Conservation (phyloP, 1,140 invertebrate species). For the Drosophila persimilis region DNA sequence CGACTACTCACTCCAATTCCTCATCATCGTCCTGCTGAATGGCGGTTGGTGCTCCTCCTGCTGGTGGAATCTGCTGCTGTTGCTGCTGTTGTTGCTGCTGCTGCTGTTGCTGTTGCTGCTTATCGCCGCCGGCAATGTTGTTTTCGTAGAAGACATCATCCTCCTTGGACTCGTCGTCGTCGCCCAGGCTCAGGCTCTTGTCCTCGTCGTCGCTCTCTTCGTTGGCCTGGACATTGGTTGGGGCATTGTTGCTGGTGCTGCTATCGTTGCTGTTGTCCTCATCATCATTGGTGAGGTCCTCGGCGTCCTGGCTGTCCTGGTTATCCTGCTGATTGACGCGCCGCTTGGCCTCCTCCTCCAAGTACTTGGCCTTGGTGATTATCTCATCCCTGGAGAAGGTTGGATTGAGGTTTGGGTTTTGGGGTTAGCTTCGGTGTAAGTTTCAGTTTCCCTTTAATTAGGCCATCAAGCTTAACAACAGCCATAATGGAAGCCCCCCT, state of each 20-base stretch:
- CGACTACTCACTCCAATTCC: conserved; percentile 83
- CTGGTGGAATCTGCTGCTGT: conserved; percentile 30
- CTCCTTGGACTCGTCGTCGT: conserved; percentile 85
- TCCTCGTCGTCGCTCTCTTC: conserved; percentile 76
- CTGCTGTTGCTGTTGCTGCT: conserved; percentile 55
- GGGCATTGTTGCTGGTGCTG: conserved; percentile 47
- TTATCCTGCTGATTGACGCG: conserved; percentile 79
- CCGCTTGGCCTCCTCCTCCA: conserved; percentile 84
- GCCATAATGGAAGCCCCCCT: conserved; percentile 1
- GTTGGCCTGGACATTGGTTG: conserved; percentile 74
- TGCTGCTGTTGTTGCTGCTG: conserved; percentile 46
- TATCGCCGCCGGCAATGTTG: conserved; percentile 83
- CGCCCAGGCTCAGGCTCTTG: conserved; percentile 72
- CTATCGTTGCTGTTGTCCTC: conserved; percentile 73
- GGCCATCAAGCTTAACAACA: conserved; percentile 49
- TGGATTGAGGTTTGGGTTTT: conserved; percentile 6
- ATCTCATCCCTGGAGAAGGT: conserved; percentile 85
- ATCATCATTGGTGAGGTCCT: conserved; percentile 76
- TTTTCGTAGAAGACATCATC: conserved; percentile 90
- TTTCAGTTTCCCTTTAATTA: conserved; percentile 67
- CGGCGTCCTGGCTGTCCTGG: conserved; percentile 67
- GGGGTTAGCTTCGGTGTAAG: conserved; percentile 37
- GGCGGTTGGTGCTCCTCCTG: conserved; percentile 29
- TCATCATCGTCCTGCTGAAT: conserved; percentile 85
- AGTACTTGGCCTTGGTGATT: conserved; percentile 87